Base-by-base conservation (phyloP, 2,888 invertebrate genomes). In the Pristionchus exspectatus region DNA sequence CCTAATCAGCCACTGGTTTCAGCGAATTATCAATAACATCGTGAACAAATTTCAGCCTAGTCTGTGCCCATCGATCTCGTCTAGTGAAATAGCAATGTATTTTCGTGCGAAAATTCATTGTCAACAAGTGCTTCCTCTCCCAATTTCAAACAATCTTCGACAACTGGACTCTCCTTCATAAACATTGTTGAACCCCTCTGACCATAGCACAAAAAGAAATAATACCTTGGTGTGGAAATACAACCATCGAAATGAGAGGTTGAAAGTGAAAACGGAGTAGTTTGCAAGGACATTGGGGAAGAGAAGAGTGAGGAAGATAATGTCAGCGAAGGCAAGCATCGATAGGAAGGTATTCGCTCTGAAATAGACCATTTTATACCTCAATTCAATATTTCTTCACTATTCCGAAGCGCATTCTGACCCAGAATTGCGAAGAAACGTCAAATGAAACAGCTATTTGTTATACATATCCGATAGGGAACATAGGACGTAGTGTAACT, bases 231-330 rank as follows among this genome's bases (percentile, higher is more conserved):
- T 90, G 83, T 92, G 90, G 63, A 93, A 91, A 90, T 93, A 93
- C 87, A 94, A 91, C 90, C 90, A 91, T 69, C 94, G 93, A 90
- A 94, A 94, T 87, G 92, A 92, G 90, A 93, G 93, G 90, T 94
- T 93, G 90, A 92, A 92, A 12, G 93, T 92, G 92, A 94, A 95
- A 27, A 93, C 74, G 38, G 92, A 91, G 90, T 94, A 94, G 90
- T 95, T 94, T 77, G 94, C 94, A 81, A 95, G 91, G 33, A 94
- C 92, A 90, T 95, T 94, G 18, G 94, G 94, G 72, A 94, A 90
- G 24, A 94, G 90, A 24, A 94, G 91, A 30, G 92, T 91, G 27
- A 94, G 92, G 90, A 94, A 94, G 74, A 92, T 92, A 83, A 95
- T 94, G 90, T 94, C 94, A 18, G 94, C 93, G 54, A 94, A 92